These are phyloP conservation scores for Tychaedon coryphoeus DNA, from an alignment of 2,113 vertebrate genomes.

Conservation along the genomic window DNA sequence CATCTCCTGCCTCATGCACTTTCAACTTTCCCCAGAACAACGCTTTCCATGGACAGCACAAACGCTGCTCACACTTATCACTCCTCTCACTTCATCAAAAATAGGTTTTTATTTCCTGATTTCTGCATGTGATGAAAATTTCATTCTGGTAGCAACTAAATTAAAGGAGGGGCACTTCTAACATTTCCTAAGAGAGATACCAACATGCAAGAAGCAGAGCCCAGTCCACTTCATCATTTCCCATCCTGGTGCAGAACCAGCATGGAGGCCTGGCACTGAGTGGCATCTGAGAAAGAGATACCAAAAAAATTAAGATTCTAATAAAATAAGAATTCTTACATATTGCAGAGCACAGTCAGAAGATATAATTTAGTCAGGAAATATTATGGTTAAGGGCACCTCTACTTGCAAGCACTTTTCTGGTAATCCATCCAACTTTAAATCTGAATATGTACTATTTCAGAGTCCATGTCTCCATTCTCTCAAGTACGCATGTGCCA, in stretches of 20 bases:
- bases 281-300: neutral
- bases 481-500: rapidly evolving
- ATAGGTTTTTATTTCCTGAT: neutral
- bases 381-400: neutral
- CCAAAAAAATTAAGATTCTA: neutral
- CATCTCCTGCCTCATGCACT: neutral
- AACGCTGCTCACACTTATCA: neutral
- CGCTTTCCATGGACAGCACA: neutral
- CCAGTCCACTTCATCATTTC: neutral
- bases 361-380: neutral
- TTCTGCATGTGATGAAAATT: neutral
- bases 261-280: neutral
- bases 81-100: neutral
- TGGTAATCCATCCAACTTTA: neutral
- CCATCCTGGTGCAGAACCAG: neutral
- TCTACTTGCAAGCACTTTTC: neutral
- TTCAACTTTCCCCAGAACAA: neutral
- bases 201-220: neutral
- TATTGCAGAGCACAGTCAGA: neutral
- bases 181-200: neutral
- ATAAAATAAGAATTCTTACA: neutral
- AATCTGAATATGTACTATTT: neutral
- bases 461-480: neutral
- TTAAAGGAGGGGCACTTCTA: neutral
- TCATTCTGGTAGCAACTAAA: neutral